Conservation (phyloP, 2,797 vertebrate species). For the Enteromius fasciolatus region DNA sequence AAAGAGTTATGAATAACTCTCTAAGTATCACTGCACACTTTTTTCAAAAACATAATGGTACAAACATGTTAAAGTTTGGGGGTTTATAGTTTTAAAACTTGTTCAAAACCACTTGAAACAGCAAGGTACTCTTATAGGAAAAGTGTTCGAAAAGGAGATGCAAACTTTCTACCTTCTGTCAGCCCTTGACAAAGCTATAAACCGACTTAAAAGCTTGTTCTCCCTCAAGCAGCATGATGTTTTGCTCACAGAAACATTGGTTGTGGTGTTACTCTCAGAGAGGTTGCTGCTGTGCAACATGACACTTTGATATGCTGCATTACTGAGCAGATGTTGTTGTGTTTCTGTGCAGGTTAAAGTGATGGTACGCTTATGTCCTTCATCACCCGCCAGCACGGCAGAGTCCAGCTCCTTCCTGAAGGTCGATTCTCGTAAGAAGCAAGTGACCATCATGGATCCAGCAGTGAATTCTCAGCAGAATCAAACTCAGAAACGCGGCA, state of each 20-base stretch:
- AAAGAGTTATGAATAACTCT: slow-evolving; percentile 28
- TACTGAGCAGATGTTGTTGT: slow-evolving; percentile 14
- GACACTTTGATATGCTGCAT: background rate
- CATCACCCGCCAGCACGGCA: slow-evolving; percentile 79
- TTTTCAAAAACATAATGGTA: background rate
- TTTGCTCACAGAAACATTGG: slow-evolving; percentile 9
- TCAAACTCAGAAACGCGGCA: slow-evolving; percentile 82
- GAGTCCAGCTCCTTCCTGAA: slow-evolving; percentile 96
- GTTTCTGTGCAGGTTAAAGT: slow-evolving; percentile 89
- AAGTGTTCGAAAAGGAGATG: background rate
- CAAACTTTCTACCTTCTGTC: slow-evolving; percentile 15
- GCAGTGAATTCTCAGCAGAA: slow-evolving; percentile 80
- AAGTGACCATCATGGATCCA: slow-evolving; percentile 93
- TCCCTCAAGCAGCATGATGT: slow-evolving; percentile 17
- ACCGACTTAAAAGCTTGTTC: slow-evolving; percentile 11
- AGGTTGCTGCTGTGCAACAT: slow-evolving; percentile 15
- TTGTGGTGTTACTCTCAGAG: slow-evolving; percentile 1
- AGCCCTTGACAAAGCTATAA: slow-evolving; percentile 6
- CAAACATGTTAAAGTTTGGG: background rate
- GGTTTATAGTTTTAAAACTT: slow-evolving; percentile 14
- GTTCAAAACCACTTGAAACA: slow-evolving; percentile 33
- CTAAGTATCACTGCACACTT: slow-evolving; percentile 14
- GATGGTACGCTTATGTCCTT: slow-evolving; percentile 94
- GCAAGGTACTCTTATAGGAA: background rate
- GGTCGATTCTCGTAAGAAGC: slow-evolving; percentile 94